phyloP scores from a whole-genome alignment of 2,888 invertebrate species.

The Cylloceria caligata region DNA sequence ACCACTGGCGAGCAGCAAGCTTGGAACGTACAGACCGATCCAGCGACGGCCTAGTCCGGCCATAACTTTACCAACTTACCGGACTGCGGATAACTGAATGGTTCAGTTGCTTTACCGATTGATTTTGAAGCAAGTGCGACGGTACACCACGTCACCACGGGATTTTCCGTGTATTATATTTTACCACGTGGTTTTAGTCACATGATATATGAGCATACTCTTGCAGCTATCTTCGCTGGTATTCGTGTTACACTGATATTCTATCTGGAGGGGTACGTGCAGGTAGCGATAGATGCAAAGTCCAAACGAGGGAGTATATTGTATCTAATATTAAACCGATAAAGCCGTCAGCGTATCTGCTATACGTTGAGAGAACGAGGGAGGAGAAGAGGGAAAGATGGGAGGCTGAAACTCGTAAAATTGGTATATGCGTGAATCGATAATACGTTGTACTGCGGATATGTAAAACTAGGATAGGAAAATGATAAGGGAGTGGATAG shows the following conservation, averaged over 20 bases:
- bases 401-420: constrained; percentile 47
- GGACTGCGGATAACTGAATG: constrained; percentile 48
- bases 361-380: constrained; percentile 13
- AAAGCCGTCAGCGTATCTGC: constrained; percentile 55
- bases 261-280: constrained; percentile 22
- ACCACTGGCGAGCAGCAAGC: constrained; percentile 34
- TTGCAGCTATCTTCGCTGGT: neutral
- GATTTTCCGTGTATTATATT: constrained; percentile 1
- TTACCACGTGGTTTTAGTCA: neutral
- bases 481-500: constrained; percentile 10
- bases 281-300: constrained; percentile 31
- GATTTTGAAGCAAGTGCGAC: constrained; percentile 59
- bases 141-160: constrained; percentile 12
- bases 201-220: neutral
- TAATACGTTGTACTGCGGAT: constrained; percentile 40
- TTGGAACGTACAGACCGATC: constrained; percentile 21
- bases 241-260: constrained; percentile 8
- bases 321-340: constrained; percentile 69
- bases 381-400: constrained; percentile 14
- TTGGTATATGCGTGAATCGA: constrained; percentile 47
- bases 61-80: constrained; percentile 40
- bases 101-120: constrained; percentile 45
- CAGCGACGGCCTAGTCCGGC: constrained; percentile 21
- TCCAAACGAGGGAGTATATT: constrained; percentile 59
- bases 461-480: constrained; percentile 45